Percentiles rank a stretch among this genome's conserved stretches.
phyloP scores from a whole-genome alignment of 2,888 invertebrate genomes.

The Elegia similella region DNA sequence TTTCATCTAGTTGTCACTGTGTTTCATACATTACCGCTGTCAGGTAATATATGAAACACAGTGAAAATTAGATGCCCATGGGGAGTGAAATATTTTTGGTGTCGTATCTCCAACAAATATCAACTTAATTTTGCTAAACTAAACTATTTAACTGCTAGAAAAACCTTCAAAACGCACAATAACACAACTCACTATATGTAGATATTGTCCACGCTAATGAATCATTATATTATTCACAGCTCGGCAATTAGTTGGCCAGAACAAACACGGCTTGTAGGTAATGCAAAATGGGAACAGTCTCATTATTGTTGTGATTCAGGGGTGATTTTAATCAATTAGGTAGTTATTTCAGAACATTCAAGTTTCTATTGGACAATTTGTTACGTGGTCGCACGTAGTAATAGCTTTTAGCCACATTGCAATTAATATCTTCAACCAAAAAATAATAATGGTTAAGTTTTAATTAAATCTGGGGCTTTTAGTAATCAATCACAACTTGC shows the following conservation, averaged over 20 bases:
- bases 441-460: too few relatives aligned
- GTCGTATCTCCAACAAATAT: too few relatives aligned
- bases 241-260: conserved; percentile 16
- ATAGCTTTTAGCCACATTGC: neutral
- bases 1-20: too few relatives aligned
- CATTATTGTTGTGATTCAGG: conserved; percentile 14
- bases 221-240: conserved; percentile 17
- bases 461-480: too few relatives aligned
- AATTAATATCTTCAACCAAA: neutral
- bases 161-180: too few relatives aligned
- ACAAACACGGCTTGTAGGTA: conserved; percentile 17
- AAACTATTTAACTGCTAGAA: too few relatives aligned
- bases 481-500: neutral
- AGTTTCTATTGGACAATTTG: neutral
- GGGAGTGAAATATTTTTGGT: too few relatives aligned
- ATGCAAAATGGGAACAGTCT: conserved; percentile 12
- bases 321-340: neutral
- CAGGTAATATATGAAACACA: too few relatives aligned
- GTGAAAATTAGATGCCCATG: too few relatives aligned
- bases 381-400: neutral
- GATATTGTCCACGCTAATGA: conserved; percentile 17
- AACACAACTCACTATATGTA: too few relatives aligned
- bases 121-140: too few relatives aligned
- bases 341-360: neutral
- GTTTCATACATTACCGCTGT: too few relatives aligned